Evolutionary conservation across 2,888 invertebrate species (phyloP).

Genomic region (Lumbricus terrestris): DNA sequence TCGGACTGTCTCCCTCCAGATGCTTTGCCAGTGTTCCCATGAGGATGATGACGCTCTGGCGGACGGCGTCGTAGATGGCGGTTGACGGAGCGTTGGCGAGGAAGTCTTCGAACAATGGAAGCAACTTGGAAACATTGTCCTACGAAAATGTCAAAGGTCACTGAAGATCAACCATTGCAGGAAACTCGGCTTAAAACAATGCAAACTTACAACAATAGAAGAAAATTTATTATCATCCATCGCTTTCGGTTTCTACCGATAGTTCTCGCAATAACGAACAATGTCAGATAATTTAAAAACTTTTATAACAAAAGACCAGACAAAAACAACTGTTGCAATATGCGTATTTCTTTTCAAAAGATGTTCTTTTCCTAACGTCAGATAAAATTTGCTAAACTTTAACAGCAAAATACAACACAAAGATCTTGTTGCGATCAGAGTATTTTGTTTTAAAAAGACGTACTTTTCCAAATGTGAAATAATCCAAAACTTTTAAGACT

Average conservation of each 20-base stretch:
- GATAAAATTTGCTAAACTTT: too few relatives aligned
- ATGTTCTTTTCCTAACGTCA: too few relatives aligned
- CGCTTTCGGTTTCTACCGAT: too few relatives aligned
- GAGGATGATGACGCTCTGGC: slow-evolving; percentile 92
- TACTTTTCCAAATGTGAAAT: too few relatives aligned
- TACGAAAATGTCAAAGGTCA: slow-evolving; percentile 44
- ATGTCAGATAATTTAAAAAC: background rate
- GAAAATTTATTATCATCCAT: background rate
- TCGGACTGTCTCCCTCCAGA: slow-evolving; percentile 81
- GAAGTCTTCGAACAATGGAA: slow-evolving; percentile 90
- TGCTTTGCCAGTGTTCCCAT: slow-evolving; percentile 97
- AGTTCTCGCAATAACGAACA: background rate
- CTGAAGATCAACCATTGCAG: background rate
- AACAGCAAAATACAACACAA: too few relatives aligned
- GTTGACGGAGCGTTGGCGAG: slow-evolving; percentile 89
- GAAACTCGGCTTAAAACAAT: too few relatives aligned
- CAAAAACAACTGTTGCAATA: too few relatives aligned
- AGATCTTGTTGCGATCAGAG: too few relatives aligned
- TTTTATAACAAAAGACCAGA: too few relatives aligned
- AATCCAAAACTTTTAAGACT: too few relatives aligned
- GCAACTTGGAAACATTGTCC: slow-evolving; percentile 68
- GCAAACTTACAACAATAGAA: background rate
- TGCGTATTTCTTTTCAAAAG: too few relatives aligned
- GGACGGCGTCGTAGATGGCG: slow-evolving; percentile 83
- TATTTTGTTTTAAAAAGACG: too few relatives aligned